Base-by-base conservation (phyloP, 1,140 invertebrate genomes). In the Drosophila nannoptera region DNA sequence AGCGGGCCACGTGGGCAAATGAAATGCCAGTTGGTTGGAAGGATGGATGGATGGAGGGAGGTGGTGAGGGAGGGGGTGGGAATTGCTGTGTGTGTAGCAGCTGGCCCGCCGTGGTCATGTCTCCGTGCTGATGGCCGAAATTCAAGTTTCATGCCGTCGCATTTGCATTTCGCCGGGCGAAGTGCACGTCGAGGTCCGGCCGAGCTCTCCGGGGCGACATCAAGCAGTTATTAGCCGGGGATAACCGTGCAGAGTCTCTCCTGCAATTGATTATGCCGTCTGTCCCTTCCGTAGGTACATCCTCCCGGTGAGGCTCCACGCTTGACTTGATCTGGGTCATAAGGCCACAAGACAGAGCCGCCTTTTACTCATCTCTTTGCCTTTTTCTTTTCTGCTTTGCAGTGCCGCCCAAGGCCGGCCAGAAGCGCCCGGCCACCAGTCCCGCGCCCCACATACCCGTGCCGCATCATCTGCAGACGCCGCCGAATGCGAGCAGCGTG, bases 381-480 rank as follows among this genome's bases (percentile, higher is more conserved):
- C 8, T n/a, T 54, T 55, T 69, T 50, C 42, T 40, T 2, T 48
- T 64, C 5, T 35, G n/a, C 4, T 4, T 69, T 89, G 1, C 58
- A 89, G 88, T 89, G 70, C 88, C 81, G 65, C 88, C 87, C 33
- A 89, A 89, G 73, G 75, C 82, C 60, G 88, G 87, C 38, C 88
- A 89, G 12, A 89, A 89, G 55, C 86, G 88, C 52, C 88, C 88
- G 29, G 87, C 83, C 11, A 87, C 88, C 40, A 89, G 88, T 65
- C 88, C 88, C n/a, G 88, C 88, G 8, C 87, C 88, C 4, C 80
- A 88, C 16, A 88, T 89, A 52, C 88, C 88, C 16, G 84, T 87
- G 58, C 88, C 88, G 36, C 88, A 88, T 50, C 88, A 89, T 49
- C 66, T 88, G 66, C 88, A 89, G 48, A 88, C 88, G 7, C 86